Evolutionary conservation across 2,113 vertebrate genomes (phyloP).

Genomic region (Aleadryas rufinucha): DNA sequence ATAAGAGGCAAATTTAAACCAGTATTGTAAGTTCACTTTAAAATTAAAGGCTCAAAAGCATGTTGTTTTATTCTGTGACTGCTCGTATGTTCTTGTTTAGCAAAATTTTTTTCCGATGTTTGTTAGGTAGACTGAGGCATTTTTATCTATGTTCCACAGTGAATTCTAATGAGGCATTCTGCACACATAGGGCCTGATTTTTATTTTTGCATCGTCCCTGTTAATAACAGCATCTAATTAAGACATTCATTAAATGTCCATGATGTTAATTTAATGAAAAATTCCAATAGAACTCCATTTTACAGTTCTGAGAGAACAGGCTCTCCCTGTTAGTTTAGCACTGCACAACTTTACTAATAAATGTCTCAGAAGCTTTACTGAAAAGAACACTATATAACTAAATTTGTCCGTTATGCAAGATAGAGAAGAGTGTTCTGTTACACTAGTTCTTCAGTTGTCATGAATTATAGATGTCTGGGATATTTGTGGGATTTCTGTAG

Average conservation of each 20-base stretch:
- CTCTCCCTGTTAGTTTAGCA: constrained; percentile 58
- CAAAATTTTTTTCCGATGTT: neutral
- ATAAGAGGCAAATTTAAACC: neutral
- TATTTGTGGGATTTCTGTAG: neutral
- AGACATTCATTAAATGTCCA: constrained; percentile 58
- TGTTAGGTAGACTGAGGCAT: constrained; percentile 26
- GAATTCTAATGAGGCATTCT: constrained; percentile 51
- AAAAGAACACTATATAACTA: constrained; percentile 36
- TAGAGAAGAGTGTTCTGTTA: neutral
- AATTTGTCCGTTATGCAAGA: constrained; percentile 40
- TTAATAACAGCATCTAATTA: constrained; percentile 71
- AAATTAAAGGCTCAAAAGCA: neutral
- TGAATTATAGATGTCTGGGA: neutral
- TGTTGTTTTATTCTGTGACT: neutral
- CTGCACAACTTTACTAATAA: constrained; percentile 59
- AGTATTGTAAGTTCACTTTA: neutral
- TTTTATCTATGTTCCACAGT: constrained; percentile 14
- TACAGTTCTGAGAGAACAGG: too few species aligned
- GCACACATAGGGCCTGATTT: constrained; percentile 30
- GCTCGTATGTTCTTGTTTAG: neutral
- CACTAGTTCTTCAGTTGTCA: neutral
- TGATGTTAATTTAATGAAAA: constrained; percentile 64
- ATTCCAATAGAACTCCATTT: constrained; percentile 46
- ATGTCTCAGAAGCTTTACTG: constrained; percentile 38
- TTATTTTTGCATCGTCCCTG: constrained; percentile 58